Percentiles rank a stretch among this genome's conserved stretches.
These are phyloP conservation scores for Microplitis mediator DNA, from an alignment of 1,140 invertebrate genomes.

Conservation along the genomic window DNA sequence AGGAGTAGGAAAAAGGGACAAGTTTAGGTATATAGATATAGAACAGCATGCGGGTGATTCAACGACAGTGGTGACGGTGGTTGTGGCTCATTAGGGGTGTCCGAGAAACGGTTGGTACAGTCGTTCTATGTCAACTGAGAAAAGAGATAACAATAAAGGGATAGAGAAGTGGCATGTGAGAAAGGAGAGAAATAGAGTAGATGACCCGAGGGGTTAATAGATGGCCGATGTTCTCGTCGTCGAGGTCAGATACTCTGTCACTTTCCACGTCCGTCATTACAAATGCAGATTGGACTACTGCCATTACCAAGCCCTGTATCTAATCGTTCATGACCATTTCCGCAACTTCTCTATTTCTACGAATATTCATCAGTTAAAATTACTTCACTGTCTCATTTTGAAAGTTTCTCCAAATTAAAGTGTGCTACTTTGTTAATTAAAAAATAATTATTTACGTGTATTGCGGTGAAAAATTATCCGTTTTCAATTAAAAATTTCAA, in stretches of 20 bases:
- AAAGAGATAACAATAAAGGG: slow-evolving; percentile 13
- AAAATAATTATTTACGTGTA: no score
- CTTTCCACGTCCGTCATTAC: slow-evolving; percentile 54
- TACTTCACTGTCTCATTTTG: slow-evolving; percentile 10
- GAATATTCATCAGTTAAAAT: slow-evolving; percentile 36
- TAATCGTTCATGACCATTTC: slow-evolving; percentile 40
- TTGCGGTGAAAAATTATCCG: no score
- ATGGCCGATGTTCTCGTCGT: slow-evolving; percentile 47
- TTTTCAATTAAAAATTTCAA: no score
- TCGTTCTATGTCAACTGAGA: background rate
- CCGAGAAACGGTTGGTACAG: background rate
- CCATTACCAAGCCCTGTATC: slow-evolving; percentile 43
- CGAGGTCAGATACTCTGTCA: slow-evolving; percentile 53
- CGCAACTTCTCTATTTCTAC: slow-evolving; percentile 37
- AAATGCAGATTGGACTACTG: slow-evolving; percentile 49
- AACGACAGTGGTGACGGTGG: slow-evolving; percentile 9
- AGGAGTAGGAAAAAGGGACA: no score
- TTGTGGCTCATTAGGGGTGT: slow-evolving; percentile 26
- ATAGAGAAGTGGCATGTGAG: background rate
- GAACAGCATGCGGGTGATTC: slow-evolving; percentile 1
- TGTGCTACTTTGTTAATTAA: no score
- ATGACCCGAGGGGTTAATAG: slow-evolving; percentile 51
- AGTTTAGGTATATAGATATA: background rate
- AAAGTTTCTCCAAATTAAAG: no score
- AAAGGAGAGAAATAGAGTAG: slow-evolving; percentile 32